These are phyloP conservation scores for Leptinotarsa undecemlineata DNA, from an alignment of 1,140 invertebrate genomes.

Conservation along the genomic window DNA sequence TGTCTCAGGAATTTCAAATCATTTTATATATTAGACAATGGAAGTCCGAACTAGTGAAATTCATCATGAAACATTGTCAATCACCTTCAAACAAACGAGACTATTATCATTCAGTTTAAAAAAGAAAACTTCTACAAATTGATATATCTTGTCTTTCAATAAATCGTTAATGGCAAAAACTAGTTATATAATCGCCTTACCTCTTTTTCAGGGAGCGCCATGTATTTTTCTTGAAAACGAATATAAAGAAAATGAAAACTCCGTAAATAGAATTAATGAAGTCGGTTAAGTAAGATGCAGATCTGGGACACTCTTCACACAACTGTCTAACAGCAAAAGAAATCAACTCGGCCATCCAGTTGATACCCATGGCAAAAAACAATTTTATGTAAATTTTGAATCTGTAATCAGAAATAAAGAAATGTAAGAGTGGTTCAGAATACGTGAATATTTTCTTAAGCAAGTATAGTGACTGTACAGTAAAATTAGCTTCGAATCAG, in stretches of 20 bases:
- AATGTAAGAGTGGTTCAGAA: not conserved
- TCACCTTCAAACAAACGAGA: too few species aligned
- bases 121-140: too few species aligned
- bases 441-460: constrained; percentile 4
- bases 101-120: too few species aligned
- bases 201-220: constrained; percentile 59
- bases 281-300: constrained; percentile 60
- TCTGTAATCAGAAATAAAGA: constrained; percentile 53
- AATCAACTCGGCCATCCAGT: constrained; percentile 71
- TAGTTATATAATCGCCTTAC: constrained; percentile 40
- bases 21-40: too few species aligned
- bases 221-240: constrained; percentile 64
- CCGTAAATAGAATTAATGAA: constrained; percentile 61
- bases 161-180: too few species aligned
- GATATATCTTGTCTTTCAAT: too few species aligned
- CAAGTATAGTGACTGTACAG: too few species aligned
- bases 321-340: constrained; percentile 60
- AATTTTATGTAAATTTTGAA: constrained; percentile 71
- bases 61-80: too few species aligned
- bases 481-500: too few species aligned
- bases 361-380: constrained; percentile 75
- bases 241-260: constrained; percentile 65
- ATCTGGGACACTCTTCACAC: constrained; percentile 26
- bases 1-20: too few species aligned
- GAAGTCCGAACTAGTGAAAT: too few species aligned